A percentile compares a stretch with the other conserved stretches of the same genome.
Evolutionary conservation across 1,140 invertebrate species (phyloP).

Genomic region (Zaprionus kolodkinae): DNA sequence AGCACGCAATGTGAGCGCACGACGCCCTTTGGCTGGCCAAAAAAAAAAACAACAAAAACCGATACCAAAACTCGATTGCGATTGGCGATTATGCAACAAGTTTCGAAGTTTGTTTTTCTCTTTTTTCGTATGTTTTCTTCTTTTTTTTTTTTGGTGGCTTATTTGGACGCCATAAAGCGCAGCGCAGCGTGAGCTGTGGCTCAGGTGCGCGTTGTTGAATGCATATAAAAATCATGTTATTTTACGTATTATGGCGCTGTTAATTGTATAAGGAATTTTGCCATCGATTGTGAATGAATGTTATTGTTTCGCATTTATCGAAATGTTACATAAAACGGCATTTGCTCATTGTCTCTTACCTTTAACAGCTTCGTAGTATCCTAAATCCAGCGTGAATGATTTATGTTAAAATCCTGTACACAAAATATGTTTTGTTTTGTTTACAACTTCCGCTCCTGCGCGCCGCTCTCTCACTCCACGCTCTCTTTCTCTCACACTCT

Average conservation of each 20-base stretch:
- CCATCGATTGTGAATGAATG: conserved; percentile 16
- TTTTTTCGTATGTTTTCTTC: conserved; percentile 12
- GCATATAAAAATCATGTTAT: conserved; percentile 44
- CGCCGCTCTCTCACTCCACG: conserved; percentile 3
- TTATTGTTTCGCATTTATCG: conserved; percentile 19
- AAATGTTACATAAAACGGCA: conserved; percentile 23
- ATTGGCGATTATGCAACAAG: conserved; percentile 57
- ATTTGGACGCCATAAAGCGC: conserved; percentile 41
- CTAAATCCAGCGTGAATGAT: conserved; percentile 84
- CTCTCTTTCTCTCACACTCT: conserved; percentile 22
- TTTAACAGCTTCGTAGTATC: conserved; percentile 84
- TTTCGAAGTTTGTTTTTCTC: conserved; percentile 14
- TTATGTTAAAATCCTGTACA: conserved; percentile 69
- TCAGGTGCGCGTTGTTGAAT: conserved; percentile 49
- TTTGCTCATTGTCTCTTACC: conserved; percentile 51
- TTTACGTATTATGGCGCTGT: conserved; percentile 11
- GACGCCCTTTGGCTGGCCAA: conserved; percentile 31
- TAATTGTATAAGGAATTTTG: conserved; percentile 27
- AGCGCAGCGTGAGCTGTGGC: conserved; percentile 6
- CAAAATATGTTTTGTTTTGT: conserved; percentile 50
- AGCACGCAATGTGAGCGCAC: conserved; percentile 31
- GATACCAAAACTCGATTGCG: conserved; percentile 40
- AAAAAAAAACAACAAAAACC: conserved; percentile 31
- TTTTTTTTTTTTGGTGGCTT: conserved; percentile 16
- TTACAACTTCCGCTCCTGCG: conserved; percentile 31